Evolutionary conservation across 2,888 invertebrate genomes (phyloP), one percentile per base, ranked within the genome.

Genomic region (Macaria notata): DNA sequence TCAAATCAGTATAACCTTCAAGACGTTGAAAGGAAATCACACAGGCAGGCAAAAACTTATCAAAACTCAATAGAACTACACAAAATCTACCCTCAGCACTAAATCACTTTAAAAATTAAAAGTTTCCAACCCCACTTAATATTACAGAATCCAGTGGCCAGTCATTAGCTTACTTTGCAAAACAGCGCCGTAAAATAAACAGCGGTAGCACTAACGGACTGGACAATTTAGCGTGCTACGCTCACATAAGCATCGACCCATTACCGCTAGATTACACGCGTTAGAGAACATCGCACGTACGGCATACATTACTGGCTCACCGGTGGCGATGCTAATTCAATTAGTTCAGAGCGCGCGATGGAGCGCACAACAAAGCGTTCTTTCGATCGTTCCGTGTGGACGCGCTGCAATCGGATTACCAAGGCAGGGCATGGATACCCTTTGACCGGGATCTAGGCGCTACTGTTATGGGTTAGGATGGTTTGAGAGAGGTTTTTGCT

Each of bases 351-450:
- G 76, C 74, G 81, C 78, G 83, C 81, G 78, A 79, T 70, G 71
- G 76, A 72, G 72, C 76, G 75, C 62, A 68, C 73, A 68, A 80
- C 79, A 82, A 83, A 84, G 82, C 76, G 77, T 73, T 79, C 74
- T 71, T 73, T 68, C 59, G 46, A 52, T 59, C 79, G 82, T 76
- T 76, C 78, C 70, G 70, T 65, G 70, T 73, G 73, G 70, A 72
- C 69, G 73, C 69, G 69, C 56, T 69, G 72, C 84, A 84, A 88
- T 88, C 81, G 80, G 80, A 88, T 88, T 88, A 88, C 74, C 81
- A 78, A 79, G 82, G 77, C 51, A 33, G 41, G 58, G 58, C 83
- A 86, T 75, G 78, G 74, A 79, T 84, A 68, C 65, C 55, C 56
- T 63, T 60, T 59, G 60, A 59, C 58, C 59, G 59, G 31, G 44